phyloP scores from a whole-genome alignment of 2,888 invertebrate species.

The Folsomia manolachei region DNA sequence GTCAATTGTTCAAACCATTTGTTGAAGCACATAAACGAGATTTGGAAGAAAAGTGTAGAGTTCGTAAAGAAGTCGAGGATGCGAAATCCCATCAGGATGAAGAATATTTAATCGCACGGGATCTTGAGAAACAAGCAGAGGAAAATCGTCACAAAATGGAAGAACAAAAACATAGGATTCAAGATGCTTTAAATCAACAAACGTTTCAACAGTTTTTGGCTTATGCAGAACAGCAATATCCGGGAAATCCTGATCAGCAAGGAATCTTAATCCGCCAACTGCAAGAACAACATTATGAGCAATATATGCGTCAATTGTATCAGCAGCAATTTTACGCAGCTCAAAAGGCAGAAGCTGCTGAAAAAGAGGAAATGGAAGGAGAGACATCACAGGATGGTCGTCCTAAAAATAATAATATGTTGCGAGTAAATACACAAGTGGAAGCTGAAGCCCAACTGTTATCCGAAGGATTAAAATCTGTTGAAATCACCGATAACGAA shows the following conservation, averaged over 20 bases:
- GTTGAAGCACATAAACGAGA: slow-evolving; percentile 88
- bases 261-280: slow-evolving; percentile 87
- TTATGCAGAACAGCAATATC: slow-evolving; percentile 89
- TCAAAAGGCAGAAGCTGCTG: slow-evolving; percentile 39
- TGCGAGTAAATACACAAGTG: slow-evolving; percentile 37
- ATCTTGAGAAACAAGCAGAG: slow-evolving; percentile 64
- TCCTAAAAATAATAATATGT: slow-evolving; percentile 2
- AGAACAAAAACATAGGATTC: slow-evolving; percentile 61
- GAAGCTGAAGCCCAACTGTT: slow-evolving; percentile 51
- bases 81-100: slow-evolving; percentile 53
- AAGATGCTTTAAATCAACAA: slow-evolving; percentile 93
- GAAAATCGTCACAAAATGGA: slow-evolving; percentile 64
- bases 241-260: slow-evolving; percentile 71
- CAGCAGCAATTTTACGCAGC: slow-evolving; percentile 54
- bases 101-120: slow-evolving; percentile 63
- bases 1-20: slow-evolving; percentile 86
- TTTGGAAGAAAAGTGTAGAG: slow-evolving; percentile 71
- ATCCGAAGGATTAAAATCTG: slow-evolving; percentile 10
- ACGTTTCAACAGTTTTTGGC: slow-evolving; percentile 84
- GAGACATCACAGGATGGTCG: slow-evolving; percentile 43
- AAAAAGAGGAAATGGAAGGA: slow-evolving; percentile 53
- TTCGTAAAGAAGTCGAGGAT: slow-evolving; percentile 53
- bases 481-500: not conserved
- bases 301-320: slow-evolving; percentile 92
- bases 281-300: slow-evolving; percentile 98